Percentiles rank a stretch among this genome's conserved stretches.
Conservation (phyloP, 1,140 invertebrate species). For the Danaus plexippus region DNA sequence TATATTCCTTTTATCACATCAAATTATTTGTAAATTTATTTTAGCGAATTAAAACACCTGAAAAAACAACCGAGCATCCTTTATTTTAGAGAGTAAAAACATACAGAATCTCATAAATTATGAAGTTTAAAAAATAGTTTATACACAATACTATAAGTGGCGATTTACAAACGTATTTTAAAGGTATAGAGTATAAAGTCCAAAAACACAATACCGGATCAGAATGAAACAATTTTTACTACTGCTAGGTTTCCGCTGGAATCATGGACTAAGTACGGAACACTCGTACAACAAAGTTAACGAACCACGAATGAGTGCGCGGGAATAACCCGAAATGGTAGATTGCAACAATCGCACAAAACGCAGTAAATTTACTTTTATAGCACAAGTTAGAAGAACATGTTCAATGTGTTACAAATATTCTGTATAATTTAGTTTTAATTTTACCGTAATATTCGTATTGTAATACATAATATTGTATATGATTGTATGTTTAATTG, state of each 20-base stretch:
- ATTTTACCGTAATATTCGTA: slow-evolving; percentile 2
- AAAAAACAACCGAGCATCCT: slow-evolving; percentile 17
- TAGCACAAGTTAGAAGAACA: slow-evolving; percentile 29
- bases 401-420: slow-evolving; percentile 3
- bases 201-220: neutral
- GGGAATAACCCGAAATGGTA: slow-evolving; percentile 58
- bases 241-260: slow-evolving; percentile 30
- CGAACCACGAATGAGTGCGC: slow-evolving; percentile 65
- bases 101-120: slow-evolving; percentile 22
- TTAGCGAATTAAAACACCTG: too few relatives aligned
- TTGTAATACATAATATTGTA: neutral
- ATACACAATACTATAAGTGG: slow-evolving; percentile 1
- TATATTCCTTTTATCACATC: too few relatives aligned
- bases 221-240: slow-evolving; percentile 30
- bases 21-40: too few relatives aligned
- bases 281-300: slow-evolving; percentile 65
- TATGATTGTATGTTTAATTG: neutral
- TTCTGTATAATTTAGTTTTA: slow-evolving; percentile 1
- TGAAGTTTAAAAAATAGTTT: slow-evolving; percentile 19
- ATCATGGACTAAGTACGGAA: slow-evolving; percentile 59
- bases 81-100: slow-evolving; percentile 21
- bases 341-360: slow-evolving; percentile 64
- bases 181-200: slow-evolving; percentile 10
- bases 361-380: slow-evolving; percentile 56
- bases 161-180: slow-evolving; percentile 6